Evolutionary conservation across 2,797 vertebrate species (phyloP).

Genomic region (Sitta carolinensis): DNA sequence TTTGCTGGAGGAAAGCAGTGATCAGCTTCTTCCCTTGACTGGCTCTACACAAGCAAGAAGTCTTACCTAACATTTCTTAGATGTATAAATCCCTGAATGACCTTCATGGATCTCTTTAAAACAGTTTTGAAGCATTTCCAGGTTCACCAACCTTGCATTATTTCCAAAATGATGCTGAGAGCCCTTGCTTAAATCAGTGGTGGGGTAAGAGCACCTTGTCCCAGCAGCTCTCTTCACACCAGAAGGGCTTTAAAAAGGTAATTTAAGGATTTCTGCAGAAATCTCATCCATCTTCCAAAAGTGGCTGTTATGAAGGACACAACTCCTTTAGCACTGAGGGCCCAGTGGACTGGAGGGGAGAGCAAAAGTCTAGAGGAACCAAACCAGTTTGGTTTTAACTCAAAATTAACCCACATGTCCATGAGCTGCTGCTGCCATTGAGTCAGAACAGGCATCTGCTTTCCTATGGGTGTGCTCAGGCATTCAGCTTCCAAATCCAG

Average conservation of each 20-base stretch:
- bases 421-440: fast-evolving
- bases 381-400: background rate
- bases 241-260: background rate
- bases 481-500: background rate
- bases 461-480: background rate
- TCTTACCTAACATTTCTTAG: background rate
- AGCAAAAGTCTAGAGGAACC: background rate
- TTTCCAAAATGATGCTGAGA: background rate
- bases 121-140: background rate
- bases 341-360: background rate
- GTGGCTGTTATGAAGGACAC: background rate
- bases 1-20: background rate
- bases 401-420: background rate
- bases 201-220: background rate
- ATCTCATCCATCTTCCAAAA: background rate
- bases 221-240: background rate
- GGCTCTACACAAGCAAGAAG: background rate
- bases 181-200: background rate
- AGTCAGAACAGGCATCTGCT: background rate
- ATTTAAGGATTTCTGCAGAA: background rate
- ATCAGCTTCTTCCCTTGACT: background rate
- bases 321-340: background rate
- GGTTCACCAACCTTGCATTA: background rate
- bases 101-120: background rate
- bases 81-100: background rate